Base-by-base conservation (phyloP, 2,888 invertebrate species). In the Opisthograptis luteolata region DNA sequence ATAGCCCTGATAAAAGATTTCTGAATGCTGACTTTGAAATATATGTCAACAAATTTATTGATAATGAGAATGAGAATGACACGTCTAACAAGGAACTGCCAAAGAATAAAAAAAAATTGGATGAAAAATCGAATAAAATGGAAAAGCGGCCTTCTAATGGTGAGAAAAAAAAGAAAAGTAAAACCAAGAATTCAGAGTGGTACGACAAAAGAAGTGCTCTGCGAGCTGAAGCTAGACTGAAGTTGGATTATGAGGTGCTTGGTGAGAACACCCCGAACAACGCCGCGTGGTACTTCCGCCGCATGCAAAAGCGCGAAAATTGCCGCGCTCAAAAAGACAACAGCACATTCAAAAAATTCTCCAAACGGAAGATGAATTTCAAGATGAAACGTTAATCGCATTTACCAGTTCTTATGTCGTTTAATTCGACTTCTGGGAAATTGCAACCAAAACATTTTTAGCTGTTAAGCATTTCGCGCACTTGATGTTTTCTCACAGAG, bases 261-360 rank as follows among this genome's bases (percentile, higher is more conserved):
- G 82, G 82, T 9, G 79, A 81, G 19, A 71, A 65, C 9, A 76
- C 68, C 25, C 67, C 74, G 1, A 85, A 85, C 55, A 81, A 76
- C 28, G 87, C 88, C 0, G 79, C 80, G 1, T 91, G 91, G 91
- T 91, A 91, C 60, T 91, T 91, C 56, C 76, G 84, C 10, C 83
- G 90, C 15, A 87, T 91, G 90, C 80, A 83, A 40, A 79, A 79
- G 47, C 78, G 91, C 3, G 90, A 91, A 44, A 87, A 89, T 45
- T 87, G 87, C 46, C 83, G 90, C 34, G 71, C 79, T 2, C 85
- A 86, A 47, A 73, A 73, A 9, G 80, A 84, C 43, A 89, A 87
- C 55, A 79, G 73, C 54, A 87, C 81, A 8, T 66, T 78, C 52
- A 82, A 73, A 48, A 87, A 83, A 55, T 55, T 73, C 30, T 66